Evolutionary conservation across 1,140 invertebrate species (phyloP), one percentile per base, ranked within the genome.

Genomic region (Glomeris maerens): DNA sequence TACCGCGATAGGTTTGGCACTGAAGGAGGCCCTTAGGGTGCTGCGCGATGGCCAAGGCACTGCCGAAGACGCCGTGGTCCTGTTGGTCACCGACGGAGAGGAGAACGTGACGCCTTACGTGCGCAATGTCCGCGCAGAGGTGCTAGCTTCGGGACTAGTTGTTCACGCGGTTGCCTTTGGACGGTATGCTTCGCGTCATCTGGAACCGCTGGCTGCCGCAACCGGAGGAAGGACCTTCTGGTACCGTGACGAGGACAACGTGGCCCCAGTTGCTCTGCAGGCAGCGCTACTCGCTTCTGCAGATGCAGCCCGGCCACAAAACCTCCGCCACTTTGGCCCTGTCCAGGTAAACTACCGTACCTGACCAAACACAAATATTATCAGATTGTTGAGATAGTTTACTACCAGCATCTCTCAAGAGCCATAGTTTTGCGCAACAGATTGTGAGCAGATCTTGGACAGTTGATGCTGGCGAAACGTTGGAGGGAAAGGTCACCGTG

Each of bases 21-120:
- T 58, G 21, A 23, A 28, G 31, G 25, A 45, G 17, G 56, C 50
- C 2, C 46, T 25, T 31, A 22, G 54, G 31, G 3, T 50, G 3
- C 26, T 50, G n/a, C 7, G 26, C n/a, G 3, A 5, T 5, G 31
- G 48, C 26, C n/a, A 40, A 21, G 48, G 27, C 23, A 22, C 31
- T 17, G 26, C 38, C 3, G 48, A 50, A 45, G 48, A 40, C 7
- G n/a, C 17, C 25, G 13, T 50, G n/a, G 5, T 50, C 3, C 14
- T 60, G 36, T 45, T 60, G 2, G 49, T 60, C n/a, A 60, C 56
- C 2, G 59, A 60, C 40, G 59, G 59, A 5, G 56, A 60, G 52
- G 58, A 60, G 51, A 60, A 60, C 40, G 58, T 54, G 13, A n/a
- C 20, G 4, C 58, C 58, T 3, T 54, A 45, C 17, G 54, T 60